Evolutionary conservation across 2,797 vertebrate species (phyloP), one percentile per base, ranked within the genome.

Genomic region (Bucorvus abyssinicus): DNA sequence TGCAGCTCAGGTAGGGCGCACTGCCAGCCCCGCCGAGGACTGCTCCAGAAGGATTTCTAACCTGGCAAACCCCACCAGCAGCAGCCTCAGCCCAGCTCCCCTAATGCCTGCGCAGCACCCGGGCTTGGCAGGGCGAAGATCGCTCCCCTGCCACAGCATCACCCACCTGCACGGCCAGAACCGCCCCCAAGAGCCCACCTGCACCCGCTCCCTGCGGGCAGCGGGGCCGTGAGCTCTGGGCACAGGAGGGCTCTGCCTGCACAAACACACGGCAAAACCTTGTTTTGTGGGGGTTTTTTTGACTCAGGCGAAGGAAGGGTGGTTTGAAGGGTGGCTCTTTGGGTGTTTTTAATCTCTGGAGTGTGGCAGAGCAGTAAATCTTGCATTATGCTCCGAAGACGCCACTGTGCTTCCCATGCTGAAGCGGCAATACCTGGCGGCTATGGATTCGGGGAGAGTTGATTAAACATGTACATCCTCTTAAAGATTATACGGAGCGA

Each of bases 401-500:
- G 70, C 26, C 67, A 24, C 92, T 19, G 52, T 1, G 26, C 93
- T 87, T 61, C 94, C 79, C 82, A 18, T 73, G 94, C 95, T 74
- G 88, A 60, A 55, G 75, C 22, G 21, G 70, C 70, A 42, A 64
- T 87, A 91, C 90, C 97, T 92, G 95, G 96, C 97, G 97, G 77
- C 68, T 90, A 92, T 20, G 61, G 97, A 96, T 94, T 80, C 92
- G 0, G 87, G 71, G 60, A 90, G 96, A 95, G 97, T 70, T 73
- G 96, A 91, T 95, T 94, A 84, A 85, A 93, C 13, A 84, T 38
- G 87, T 4, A 55, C 10, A 4, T 96, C 88, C 95, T 84, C 84
- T 19, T 96, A 84, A 78, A 96, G 97, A 95, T 94, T 89, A 96
- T 34, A 80, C 1, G 71, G 93, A 95, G 95, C 68, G 57, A 97